These are phyloP conservation scores for Marisa cornuarietis DNA, from an alignment of 1,140 invertebrate genomes.

Conservation along the genomic window DNA sequence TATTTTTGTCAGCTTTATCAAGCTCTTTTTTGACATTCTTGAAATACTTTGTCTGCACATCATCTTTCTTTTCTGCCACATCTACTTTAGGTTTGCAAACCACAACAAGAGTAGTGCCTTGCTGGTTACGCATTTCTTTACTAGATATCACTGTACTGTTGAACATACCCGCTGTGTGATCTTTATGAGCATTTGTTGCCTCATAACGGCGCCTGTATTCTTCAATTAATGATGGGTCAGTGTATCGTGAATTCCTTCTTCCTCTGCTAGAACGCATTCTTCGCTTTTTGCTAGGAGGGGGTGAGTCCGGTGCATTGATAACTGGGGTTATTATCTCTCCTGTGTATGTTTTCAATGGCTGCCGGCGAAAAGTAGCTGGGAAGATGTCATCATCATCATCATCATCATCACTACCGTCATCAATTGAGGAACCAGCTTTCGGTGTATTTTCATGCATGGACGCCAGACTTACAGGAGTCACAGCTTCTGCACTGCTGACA, in stretches of 20 bases:
- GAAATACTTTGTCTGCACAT: constrained; percentile 36
- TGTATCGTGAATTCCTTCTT: constrained; percentile 28
- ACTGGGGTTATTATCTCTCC: constrained; percentile 30
- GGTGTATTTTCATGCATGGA: too few species aligned
- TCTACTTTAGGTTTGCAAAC: constrained; percentile 44
- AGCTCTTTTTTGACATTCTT: constrained; percentile 30
- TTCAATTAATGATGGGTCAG: constrained; percentile 33
- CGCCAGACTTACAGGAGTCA: too few species aligned
- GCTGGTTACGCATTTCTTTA: constrained; percentile 43
- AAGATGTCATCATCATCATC: constrained; percentile 31
- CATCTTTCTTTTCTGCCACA: constrained; percentile 23
- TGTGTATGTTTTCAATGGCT: constrained; percentile 27
- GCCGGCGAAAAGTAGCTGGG: constrained; percentile 21
- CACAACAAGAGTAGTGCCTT: constrained; percentile 50
- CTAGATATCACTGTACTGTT: constrained; percentile 51
- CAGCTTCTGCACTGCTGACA: too few species aligned
- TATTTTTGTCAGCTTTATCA: constrained; percentile 19
- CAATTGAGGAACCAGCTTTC: too few species aligned
- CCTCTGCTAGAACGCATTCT: constrained; percentile 18
- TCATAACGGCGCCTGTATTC: constrained; percentile 29
- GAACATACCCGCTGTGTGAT: constrained; percentile 36
- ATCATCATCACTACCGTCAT: constrained; percentile 8
- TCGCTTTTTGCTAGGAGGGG: constrained; percentile 11
- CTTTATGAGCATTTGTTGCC: constrained; percentile 8
- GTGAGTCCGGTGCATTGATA: constrained; percentile 22